These are phyloP conservation scores for Eunapius fragilis DNA, from an alignment of 37 sponge, comb jelly and placozoan species.

Conservation along the genomic window DNA sequence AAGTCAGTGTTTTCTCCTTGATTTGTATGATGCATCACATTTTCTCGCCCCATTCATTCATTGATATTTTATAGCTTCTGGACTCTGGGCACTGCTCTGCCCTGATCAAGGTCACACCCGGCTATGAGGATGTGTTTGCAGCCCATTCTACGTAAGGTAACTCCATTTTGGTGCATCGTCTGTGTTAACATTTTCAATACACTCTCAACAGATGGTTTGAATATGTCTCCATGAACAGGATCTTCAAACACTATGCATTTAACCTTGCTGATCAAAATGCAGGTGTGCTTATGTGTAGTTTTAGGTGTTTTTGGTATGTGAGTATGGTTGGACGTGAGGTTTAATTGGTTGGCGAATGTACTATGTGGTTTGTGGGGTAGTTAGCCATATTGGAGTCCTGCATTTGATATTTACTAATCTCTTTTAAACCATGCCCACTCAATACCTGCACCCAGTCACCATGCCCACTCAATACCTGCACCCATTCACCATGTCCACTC, in stretches of 20 bases:
- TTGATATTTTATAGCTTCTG: neutral
- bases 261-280: conserved; percentile 2
- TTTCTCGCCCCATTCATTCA: too few relatives aligned
- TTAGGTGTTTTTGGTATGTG: neutral
- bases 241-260: conserved; percentile 70
- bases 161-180: neutral
- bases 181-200: neutral
- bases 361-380: too few relatives aligned
- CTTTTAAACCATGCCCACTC: too few relatives aligned
- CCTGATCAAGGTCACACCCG: conserved; percentile 65
- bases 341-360: neutral
- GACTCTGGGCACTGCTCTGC: conserved; percentile 45
- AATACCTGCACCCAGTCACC: too few relatives aligned
- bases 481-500: too few relatives aligned
- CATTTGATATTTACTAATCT: too few relatives aligned
- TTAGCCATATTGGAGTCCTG: too few relatives aligned
- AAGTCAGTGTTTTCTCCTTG: too few relatives aligned
- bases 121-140: conserved; percentile 54
- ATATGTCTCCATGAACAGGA: conserved; percentile 53
- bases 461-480: too few relatives aligned
- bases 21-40: too few relatives aligned
- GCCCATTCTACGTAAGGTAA: conserved; percentile 44
- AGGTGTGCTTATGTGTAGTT: neutral
- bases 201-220: conserved; percentile 33
- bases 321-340: neutral